These are phyloP conservation scores for Drosophila prolongata DNA, from an alignment of 2,888 invertebrate genomes.

Conservation along the genomic window DNA sequence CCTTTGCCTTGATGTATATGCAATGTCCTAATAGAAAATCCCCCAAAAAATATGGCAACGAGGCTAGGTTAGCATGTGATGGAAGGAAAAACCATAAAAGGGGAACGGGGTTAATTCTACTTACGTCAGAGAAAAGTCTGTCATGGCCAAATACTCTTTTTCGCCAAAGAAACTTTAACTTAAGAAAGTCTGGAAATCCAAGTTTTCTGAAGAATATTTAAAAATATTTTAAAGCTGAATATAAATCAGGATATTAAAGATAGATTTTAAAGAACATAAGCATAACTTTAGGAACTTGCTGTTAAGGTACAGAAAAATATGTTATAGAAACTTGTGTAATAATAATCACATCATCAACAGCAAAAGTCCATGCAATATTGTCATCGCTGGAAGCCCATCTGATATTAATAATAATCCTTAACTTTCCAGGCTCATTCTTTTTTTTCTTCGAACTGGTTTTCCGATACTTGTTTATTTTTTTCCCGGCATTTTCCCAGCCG, in stretches of 20 bases:
- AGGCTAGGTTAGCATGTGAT: constrained; percentile 33
- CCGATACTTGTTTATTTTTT: constrained; percentile 25
- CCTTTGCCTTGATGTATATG: constrained; percentile 49
- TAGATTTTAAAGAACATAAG: no score
- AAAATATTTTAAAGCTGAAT: no score
- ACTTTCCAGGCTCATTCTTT: constrained; percentile 12
- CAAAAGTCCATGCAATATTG: background rate
- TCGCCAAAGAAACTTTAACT: background rate
- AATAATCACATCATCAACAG: constrained; percentile 10
- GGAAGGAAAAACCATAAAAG: background rate
- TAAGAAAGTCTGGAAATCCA: no score
- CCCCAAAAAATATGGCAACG: constrained; percentile 39
- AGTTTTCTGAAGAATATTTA: background rate
- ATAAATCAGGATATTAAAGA: no score
- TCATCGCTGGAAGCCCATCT: constrained; percentile 39
- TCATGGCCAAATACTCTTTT: background rate
- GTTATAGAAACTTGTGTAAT: background rate
- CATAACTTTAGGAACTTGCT: no score
- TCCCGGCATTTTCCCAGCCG: constrained; percentile 12
- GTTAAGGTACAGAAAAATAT: no score
- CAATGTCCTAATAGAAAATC: constrained; percentile 43
- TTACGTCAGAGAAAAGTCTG: constrained; percentile 8
- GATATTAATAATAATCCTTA: constrained; percentile 45
- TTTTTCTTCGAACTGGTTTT: constrained; percentile 12
- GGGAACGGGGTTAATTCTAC: constrained; percentile 4